A percentile compares a stretch with the other conserved stretches of the same genome.
These are phyloP conservation scores for Lordiphosa clarofinis DNA, from an alignment of 1,140 invertebrate species.

Conservation along the genomic window DNA sequence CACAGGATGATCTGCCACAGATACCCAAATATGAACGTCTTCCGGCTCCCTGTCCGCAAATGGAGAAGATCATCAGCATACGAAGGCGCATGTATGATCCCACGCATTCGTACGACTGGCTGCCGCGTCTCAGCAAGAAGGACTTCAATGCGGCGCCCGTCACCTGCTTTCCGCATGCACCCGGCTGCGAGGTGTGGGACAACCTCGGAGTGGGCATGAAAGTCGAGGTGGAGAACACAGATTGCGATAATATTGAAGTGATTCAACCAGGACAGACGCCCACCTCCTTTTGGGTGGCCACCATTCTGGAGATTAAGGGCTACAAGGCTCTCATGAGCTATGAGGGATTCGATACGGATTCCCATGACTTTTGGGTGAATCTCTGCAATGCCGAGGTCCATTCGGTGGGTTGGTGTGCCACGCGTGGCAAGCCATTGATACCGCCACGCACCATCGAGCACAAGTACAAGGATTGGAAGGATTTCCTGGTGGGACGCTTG, in stretches of 20 bases:
- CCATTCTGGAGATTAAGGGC: slow-evolving; percentile 93
- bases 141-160: slow-evolving; percentile 93
- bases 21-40: slow-evolving; percentile 78
- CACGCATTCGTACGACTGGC: slow-evolving; percentile 91
- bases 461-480: slow-evolving; percentile 97
- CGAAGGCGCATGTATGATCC: slow-evolving; percentile 82
- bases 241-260: slow-evolving; percentile 86
- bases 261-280: slow-evolving; percentile 85
- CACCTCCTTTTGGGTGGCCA: slow-evolving; percentile 97
- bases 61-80: slow-evolving; percentile 80
- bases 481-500: slow-evolving; percentile 93
- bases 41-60: slow-evolving; percentile 70
- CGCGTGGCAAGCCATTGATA: slow-evolving; percentile 94
- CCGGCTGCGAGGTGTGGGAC: slow-evolving; percentile 95
- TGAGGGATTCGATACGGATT: slow-evolving; percentile 93
- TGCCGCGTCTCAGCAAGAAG: slow-evolving; percentile 86
- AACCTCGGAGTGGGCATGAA: slow-evolving; percentile 96
- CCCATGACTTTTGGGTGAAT: slow-evolving; percentile 97
- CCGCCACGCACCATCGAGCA: slow-evolving; percentile 94
- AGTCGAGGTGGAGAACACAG: slow-evolving; percentile 95
- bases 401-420: slow-evolving; percentile 98
- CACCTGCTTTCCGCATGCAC: slow-evolving; percentile 94
- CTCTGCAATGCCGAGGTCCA: slow-evolving; percentile 95
- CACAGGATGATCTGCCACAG: slow-evolving; percentile 80
- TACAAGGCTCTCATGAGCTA: slow-evolving; percentile 96